Evolutionary conservation across 2,113 vertebrate genomes (phyloP), one percentile per base, ranked within the genome.

Genomic region (Acrocephalus arundinaceus): DNA sequence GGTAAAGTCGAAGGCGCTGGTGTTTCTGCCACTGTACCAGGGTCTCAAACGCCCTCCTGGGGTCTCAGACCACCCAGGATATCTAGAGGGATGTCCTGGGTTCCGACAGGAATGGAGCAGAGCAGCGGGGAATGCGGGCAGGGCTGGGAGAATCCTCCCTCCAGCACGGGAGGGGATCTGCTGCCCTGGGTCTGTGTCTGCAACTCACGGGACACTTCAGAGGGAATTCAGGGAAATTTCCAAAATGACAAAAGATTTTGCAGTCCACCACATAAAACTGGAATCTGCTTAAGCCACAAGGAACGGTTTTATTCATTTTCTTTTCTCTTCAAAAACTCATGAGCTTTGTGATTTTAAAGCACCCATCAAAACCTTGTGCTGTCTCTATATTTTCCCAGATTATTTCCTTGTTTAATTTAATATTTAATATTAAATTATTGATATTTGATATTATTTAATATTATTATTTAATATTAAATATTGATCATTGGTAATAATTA

Each of bases 171-270:
- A 52, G 48, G 16, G 11, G 39, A 11, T 63, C 52, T 89, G 81
- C 65, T 55, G 15, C 30, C 52, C 70, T 71, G 13, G 4, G 13
- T 16, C 41, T 28, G 13, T 83, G 82, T 8, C 62, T 55, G 13
- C 2, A 1, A 2, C 4, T 79, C 30, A 3, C 5, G 5, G n/a
- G 49, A 27, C 2, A 0, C 15, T 21, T 21, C 37, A 39, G 37
- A 39, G 33, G 76, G 17, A 87, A 73, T 31, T 61, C 30, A 45
- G 70, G 43, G n/a, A 11, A 62, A 79, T 31, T 51, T 10, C 8
- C 41, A 15, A 25, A 23, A 35, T 9, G 6, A 41, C 5, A 8
- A 17, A 70, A 83, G 14, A 0, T n/a, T 66, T 75, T 10, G 1
- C 25, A 58, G 10, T 10, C 37, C 20, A 7, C 28, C 25, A 2